Base-by-base conservation (phyloP, 2,113 vertebrate genomes). In the Holacanthus passer region DNA sequence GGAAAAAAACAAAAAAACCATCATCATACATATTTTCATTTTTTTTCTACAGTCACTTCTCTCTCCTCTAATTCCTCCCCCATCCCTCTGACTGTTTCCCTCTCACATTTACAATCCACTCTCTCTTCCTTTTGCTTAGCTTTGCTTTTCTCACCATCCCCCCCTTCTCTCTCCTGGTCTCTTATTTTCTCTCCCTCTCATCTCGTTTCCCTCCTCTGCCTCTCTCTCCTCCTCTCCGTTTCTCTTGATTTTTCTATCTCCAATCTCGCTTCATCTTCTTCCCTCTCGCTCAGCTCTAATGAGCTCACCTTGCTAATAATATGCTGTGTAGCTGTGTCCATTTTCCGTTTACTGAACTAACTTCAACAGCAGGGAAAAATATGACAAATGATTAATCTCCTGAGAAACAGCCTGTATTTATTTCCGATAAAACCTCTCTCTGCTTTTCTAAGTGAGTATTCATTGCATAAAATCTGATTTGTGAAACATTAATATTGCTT, bases 121-220 rank as follows among this genome's bases (percentile, higher is more conserved):
- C 64, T 82, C 58, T 73, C 62, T 56, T 80, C 53, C 70, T 81
- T 77, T 62, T 92, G 87, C 85, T 87, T 66, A 83, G 87, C 80
- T 71, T 69, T 29, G 81, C 85, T 76, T 69, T 71, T 80, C 84
- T 81, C 85, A 81, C 91, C 90, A 85, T 88, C 88, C 89, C 85
- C 79, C 86, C 74, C 67, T 71, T 45, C 56, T 53, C 63, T 50
- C 47, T 55, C 59, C 70, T 48, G 50, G 37, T 78, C 79, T 74
- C 58, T 48, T 45, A 68, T 79, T 71, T n/a, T 81, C 55, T 52
- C 73, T 82, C 27, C 58, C 62, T 77, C 72, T 65, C 69, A 20
- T 82, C 67, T 53, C 59, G 63, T 73, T 63, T 65, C 78, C 67
- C 69, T 60, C 8, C 62, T 1, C 16, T 64, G 17, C 50, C 43